phyloP scores from a whole-genome alignment of 53 echinoderm and acorn worm species.

The Apostichopus leukothele region DNA sequence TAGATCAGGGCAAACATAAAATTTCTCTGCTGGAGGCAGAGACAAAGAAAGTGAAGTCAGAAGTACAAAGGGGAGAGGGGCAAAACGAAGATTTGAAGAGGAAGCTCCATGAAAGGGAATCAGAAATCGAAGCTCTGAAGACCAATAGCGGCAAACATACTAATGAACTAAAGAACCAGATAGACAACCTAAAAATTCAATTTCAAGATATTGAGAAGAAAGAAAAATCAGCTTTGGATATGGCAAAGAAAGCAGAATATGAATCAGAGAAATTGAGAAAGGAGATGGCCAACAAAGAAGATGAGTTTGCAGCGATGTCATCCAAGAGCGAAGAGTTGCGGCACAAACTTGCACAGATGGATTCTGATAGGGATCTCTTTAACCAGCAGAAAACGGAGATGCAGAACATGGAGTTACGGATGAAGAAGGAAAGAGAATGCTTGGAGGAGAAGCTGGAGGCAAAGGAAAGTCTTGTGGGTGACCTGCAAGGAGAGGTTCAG shows the following conservation, averaged over 20 bases:
- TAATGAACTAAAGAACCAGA: slow-evolving; percentile 72
- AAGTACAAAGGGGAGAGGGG: slow-evolving; percentile 72
- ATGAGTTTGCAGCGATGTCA: slow-evolving; percentile 43
- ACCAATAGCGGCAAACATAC: slow-evolving; percentile 61
- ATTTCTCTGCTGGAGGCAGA: slow-evolving; percentile 69
- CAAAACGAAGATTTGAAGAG: slow-evolving; percentile 65
- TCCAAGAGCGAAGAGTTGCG: slow-evolving; percentile 28
- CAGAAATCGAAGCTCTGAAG: slow-evolving; percentile 62
- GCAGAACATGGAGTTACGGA: slow-evolving; percentile 20
- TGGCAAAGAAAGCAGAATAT: slow-evolving; percentile 68
- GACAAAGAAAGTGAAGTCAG: slow-evolving; percentile 67
- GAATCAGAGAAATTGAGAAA: slow-evolving; percentile 64
- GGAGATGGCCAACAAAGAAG: slow-evolving; percentile 53
- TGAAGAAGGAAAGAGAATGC: neutral
- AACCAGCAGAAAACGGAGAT: slow-evolving; percentile 56
- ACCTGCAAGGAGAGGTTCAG: slow-evolving; percentile 17
- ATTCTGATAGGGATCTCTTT: slow-evolving; percentile 55
- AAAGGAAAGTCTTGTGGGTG: slow-evolving; percentile 30
- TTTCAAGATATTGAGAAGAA: slow-evolving; percentile 66
- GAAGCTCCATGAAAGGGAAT: slow-evolving; percentile 77
- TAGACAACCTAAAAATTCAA: slow-evolving; percentile 82
- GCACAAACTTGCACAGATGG: slow-evolving; percentile 46
- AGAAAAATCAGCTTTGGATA: slow-evolving; percentile 55
- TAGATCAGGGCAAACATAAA: slow-evolving; percentile 82
- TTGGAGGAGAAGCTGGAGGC: slow-evolving; percentile 37